Evolutionary conservation across 2,888 invertebrate species (phyloP), one percentile per base, ranked within the genome.

Genomic region (Cephalotes varians): DNA sequence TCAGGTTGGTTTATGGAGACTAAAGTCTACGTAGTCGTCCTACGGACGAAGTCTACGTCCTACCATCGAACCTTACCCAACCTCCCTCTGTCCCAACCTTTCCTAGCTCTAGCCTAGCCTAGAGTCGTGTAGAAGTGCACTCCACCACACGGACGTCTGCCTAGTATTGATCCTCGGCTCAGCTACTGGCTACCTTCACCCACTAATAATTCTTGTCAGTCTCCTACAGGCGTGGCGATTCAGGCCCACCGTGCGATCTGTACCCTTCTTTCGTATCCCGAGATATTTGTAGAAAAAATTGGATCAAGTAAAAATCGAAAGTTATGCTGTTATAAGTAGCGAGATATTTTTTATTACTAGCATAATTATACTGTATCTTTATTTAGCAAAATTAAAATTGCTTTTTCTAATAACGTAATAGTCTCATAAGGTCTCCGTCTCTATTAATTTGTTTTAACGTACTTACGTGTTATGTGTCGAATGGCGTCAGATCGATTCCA

Each of bases 201-300:
- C 94, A 94, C 94, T 94, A 94, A 94, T 94, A 94, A 94, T 94
- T 94, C 94, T 94, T 94, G 94, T 94, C 94, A 94, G 94, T 93
- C 93, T 93, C 94, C 94, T 92, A 91, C 94, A 94, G 94, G 92
- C 93, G 93, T 93, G 91, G 85, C 91, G 91, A 91, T 90, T 90
- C 88, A 89, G 89, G 91, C 86, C 90, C 87, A 81, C 88, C 84
- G 82, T 82, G 71, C 74, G 80, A 79, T 84, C 83, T 49, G 21
- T 15, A 25, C 28, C 21, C 44, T 67, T 56, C 54, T 62, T 81
- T 49, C 56, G 40, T 28, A 65, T 62, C 28, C 56, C 40, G 71
- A 54, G 60, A 72, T 62, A 49, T 37, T 65, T 49, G 31, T 10
- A 34, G 44, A 47, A 67, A 71, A 74, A 81, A 72, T 84, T 56